Evolutionary conservation across 1,140 invertebrate genomes (phyloP).

Genomic region (Myzus persicae): DNA sequence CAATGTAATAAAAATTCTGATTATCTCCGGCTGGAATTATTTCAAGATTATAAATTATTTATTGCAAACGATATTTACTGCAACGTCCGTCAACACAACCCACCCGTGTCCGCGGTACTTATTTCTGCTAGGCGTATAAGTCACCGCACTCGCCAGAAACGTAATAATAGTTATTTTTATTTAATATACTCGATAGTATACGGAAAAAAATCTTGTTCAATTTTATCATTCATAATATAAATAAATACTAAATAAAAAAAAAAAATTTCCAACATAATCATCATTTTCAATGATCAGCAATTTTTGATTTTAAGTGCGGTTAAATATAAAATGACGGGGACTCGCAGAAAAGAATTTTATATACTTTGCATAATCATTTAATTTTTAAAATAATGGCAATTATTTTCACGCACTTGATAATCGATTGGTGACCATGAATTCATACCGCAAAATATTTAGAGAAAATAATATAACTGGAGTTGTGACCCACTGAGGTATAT

Average conservation of each 20-base stretch:
- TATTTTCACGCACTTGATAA: constrained; percentile 36
- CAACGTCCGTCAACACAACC: background rate
- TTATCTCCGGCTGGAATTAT: constrained; percentile 27
- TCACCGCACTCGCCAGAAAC: background rate
- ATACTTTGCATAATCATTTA: constrained; percentile 27
- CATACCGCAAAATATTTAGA: background rate
- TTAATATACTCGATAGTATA: background rate
- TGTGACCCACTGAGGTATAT: constrained; percentile 18
- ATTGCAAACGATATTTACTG: constrained; percentile 5
- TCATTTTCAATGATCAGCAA: background rate
- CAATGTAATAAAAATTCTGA: background rate
- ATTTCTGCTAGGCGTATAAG: constrained; percentile 44
- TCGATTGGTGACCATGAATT: background rate
- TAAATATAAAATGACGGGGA: constrained; percentile 3
- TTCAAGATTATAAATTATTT: constrained; percentile 25
- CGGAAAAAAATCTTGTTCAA: background rate
- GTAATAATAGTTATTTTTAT: background rate
- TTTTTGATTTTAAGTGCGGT: background rate
- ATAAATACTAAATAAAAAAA: constrained; percentile 10
- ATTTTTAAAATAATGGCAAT: constrained; percentile 42
- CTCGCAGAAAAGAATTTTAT: background rate
- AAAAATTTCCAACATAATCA: background rate
- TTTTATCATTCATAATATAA: background rate
- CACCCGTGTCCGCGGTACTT: constrained; percentile 28
- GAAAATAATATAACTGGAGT: background rate